Conservation (phyloP, 64 coral and sea anemone species). For the Pocillopora verrucosa region DNA sequence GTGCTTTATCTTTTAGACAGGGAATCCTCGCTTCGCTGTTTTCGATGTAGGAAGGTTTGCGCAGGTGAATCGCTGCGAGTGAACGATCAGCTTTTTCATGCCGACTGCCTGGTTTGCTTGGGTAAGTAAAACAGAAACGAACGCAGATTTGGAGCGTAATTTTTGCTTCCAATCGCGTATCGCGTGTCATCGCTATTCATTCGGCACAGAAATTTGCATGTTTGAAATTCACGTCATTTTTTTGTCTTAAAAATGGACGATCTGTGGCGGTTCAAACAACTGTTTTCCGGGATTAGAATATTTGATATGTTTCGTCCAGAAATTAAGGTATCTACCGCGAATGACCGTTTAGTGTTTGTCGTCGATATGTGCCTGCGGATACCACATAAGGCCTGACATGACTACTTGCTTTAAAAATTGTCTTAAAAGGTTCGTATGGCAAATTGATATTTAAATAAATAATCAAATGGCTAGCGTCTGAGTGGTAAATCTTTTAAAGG, state of each 20-base stretch:
- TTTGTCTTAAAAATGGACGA: background rate
- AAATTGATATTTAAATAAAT: conserved; percentile 22
- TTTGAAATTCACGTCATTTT: conserved; percentile 28
- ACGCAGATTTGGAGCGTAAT: background rate
- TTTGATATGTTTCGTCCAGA: background rate
- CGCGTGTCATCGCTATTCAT: conserved; percentile 11
- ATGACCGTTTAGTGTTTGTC: background rate
- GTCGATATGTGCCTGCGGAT: background rate
- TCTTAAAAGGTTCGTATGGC: background rate
- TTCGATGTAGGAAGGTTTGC: conserved; percentile 69
- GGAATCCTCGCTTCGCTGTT: conserved; percentile 48
- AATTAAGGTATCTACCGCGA: background rate
- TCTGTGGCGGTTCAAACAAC: background rate
- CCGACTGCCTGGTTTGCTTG: conserved; percentile 73
- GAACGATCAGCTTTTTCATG: conserved; percentile 72
- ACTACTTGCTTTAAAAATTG: background rate
- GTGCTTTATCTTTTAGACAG: conserved; percentile 57
- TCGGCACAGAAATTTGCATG: conserved; percentile 24
- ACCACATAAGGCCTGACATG: background rate
- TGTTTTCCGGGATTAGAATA: conserved; percentile 23
- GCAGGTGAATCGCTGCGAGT: conserved; percentile 77
- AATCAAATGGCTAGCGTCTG: background rate
- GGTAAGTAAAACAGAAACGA: conserved; percentile 33
- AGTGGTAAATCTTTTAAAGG: background rate
- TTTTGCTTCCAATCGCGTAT: conserved; percentile 3